Evolutionary conservation across 2,888 invertebrate species (phyloP), one percentile per base, ranked within the genome.

Genomic region (Eupithecia abbreviata): DNA sequence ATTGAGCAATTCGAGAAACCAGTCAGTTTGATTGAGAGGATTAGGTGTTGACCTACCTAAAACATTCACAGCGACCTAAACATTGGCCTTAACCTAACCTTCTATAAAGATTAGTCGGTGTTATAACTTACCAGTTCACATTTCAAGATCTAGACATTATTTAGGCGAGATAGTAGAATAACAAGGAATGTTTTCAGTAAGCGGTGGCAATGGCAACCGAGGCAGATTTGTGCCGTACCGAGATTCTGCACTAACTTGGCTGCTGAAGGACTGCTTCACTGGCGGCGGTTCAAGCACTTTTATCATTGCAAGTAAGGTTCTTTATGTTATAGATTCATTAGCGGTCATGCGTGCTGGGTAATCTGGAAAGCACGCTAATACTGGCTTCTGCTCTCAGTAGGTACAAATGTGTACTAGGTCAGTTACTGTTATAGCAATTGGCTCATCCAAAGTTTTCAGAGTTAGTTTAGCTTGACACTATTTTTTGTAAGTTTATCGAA

Each of bases 161-260:
- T 41, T 5, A 13, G 13, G 7, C 13, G 41, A 13, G 42, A 41
- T 66, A 7, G 3, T 30, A 47, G 47, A n/a, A 43, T 47, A 47
- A 66, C 41, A 45, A 45, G 13, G 1, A 4, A 41, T 65, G 15
- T 43, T 68, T 62, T 70, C 65, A 94, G 93, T 93, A 4, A 90
- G 87, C 71, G 88, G 90, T 3, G 90, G 82, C 41, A 88, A 88
- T 2, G 90, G 82, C 30, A 88, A 88, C 2, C 90, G 92, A 15
- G 88, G 90, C 3, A 87, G 96, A 84, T 97, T 97, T 90, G 96
- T 98, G 51, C 97, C 98, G 3, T 98, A 97, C 89, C 95, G 98
- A 80, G 97, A 97, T 89, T 98, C 97, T 0, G 96, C 97, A 41
- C 95, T 98, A 78, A 98, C 98, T 81, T 97, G 97, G 97, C 95